Evolutionary conservation across 2,113 vertebrate genomes (phyloP), one percentile per base, ranked within the genome.

Genomic region (Misgurnus anguillicaudatus): DNA sequence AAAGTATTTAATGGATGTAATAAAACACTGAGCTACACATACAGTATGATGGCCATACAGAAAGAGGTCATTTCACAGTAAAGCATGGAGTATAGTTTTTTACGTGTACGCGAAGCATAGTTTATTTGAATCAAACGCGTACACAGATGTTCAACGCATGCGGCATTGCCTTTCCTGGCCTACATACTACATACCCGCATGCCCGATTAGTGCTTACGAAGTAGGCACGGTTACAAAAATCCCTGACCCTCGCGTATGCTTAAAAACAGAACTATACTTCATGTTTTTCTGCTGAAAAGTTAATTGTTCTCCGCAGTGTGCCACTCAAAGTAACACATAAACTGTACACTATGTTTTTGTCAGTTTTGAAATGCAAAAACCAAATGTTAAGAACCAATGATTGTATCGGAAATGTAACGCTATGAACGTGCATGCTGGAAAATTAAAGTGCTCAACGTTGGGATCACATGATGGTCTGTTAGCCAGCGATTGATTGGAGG

Each of bases 331-430:
- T 70, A 39, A 82, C 80, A 81, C 84, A 87, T 85, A 55, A 31
- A 31, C 19, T 39, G 39, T 68, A 76, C n/a, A 61, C 8, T 31
- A 13, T 60, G 7, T 66, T 31, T 31, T 31, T 31, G 67, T 66
- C 38, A 24, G 16, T 58, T 48, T 9, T 85, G 69, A 86, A 78
- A 83, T 82, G 84, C 86, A 88, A 87, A 87, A 82, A 82, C 67
- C 71, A 76, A 87, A 82, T 85, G 78, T 72, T 83, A 70, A 69
- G 51, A 89, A 85, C 82, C 79, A 80, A 75, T 85, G 85, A 88
- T 89, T 91, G 86, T 90, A 89, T 88, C 86, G 79, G 83, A 87
- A 81, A 78, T 19, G 45, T 63, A 53, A 57, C 62, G 53, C 21
- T 72, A 11, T 68, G 39, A 74, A 4, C 4, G 38, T 61, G 55